Conservation (phyloP, 35 echinoderm and acorn worm species). For the Heliocidaris tuberculata region DNA sequence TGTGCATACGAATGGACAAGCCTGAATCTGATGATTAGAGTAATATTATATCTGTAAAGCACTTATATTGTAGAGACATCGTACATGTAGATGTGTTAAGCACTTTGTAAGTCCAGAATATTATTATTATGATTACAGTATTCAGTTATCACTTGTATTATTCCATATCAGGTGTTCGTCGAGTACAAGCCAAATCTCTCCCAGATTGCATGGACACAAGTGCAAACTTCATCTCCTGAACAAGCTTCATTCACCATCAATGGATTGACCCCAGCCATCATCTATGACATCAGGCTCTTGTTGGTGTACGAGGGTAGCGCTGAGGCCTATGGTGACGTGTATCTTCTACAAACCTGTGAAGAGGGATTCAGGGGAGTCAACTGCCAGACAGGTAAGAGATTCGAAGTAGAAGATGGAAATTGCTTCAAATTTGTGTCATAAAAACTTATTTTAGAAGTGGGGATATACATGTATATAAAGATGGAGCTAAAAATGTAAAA, state of each 20-base stretch:
- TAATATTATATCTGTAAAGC: too few relatives aligned
- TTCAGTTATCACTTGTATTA: not conserved
- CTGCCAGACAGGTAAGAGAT: slow-evolving; percentile 6
- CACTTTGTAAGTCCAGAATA: too few relatives aligned
- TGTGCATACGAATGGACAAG: too few relatives aligned
- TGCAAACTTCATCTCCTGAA: not conserved
- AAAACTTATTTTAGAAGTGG: too few relatives aligned
- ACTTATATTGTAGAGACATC: too few relatives aligned
- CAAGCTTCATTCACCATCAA: not conserved
- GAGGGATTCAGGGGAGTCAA: not conserved
- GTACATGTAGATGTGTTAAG: too few relatives aligned
- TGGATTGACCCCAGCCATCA: not conserved
- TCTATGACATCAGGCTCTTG: slow-evolving; percentile 12
- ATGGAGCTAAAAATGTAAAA: too few relatives aligned
- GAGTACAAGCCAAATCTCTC: not conserved
- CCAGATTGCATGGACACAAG: not conserved
- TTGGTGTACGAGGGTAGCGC: not conserved
- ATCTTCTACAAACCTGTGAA: not conserved
- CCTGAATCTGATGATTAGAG: too few relatives aligned
- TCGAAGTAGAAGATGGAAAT: not conserved
- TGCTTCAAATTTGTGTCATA: not conserved
- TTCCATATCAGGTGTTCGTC: not conserved
- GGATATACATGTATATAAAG: too few relatives aligned
- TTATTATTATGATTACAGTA: not conserved
- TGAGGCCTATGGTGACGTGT: not conserved